These are phyloP conservation scores for Odontomyia ornata DNA, from an alignment of 2,888 invertebrate genomes.

Conservation along the genomic window DNA sequence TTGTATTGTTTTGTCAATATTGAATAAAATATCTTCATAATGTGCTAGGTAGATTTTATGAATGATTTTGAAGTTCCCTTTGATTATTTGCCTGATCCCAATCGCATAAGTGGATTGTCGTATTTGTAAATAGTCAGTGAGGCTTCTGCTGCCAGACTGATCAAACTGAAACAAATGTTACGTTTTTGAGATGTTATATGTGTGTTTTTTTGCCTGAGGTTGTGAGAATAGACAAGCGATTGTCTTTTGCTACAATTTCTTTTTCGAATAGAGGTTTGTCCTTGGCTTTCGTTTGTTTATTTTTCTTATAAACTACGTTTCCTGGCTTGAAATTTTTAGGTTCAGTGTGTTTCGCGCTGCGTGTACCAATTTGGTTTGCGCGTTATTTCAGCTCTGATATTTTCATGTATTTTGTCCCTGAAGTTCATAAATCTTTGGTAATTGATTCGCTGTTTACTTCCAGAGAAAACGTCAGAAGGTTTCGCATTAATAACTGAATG, in stretches of 20 bases:
- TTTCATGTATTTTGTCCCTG: conserved; percentile 8
- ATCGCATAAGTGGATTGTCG: neutral
- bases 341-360: neutral
- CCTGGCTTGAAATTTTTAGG: neutral
- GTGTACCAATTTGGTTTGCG: conserved; percentile 5
- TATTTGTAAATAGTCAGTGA: conserved; percentile 9
- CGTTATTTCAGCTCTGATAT: conserved; percentile 2
- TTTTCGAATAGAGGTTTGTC: conserved; percentile 44
- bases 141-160: neutral
- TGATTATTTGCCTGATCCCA: neutral
- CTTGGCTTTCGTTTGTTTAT: conserved; percentile 43
- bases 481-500: conserved; percentile 26
- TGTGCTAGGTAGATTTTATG: neutral
- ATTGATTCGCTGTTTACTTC: conserved; percentile 1
- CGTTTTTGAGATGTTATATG: conserved; percentile 17
- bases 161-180: no score
- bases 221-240: conserved; percentile 34
- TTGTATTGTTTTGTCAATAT: neutral
- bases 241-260: conserved; percentile 38
- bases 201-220: conserved; percentile 32
- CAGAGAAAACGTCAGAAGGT: conserved; percentile 17
- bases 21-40: no score
- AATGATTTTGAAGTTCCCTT: conserved; percentile 11
- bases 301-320: neutral
- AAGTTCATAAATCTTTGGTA: conserved; percentile 17